phyloP scores from a whole-genome alignment of 2,888 invertebrate genomes.

The Masnerella sp. region DNA sequence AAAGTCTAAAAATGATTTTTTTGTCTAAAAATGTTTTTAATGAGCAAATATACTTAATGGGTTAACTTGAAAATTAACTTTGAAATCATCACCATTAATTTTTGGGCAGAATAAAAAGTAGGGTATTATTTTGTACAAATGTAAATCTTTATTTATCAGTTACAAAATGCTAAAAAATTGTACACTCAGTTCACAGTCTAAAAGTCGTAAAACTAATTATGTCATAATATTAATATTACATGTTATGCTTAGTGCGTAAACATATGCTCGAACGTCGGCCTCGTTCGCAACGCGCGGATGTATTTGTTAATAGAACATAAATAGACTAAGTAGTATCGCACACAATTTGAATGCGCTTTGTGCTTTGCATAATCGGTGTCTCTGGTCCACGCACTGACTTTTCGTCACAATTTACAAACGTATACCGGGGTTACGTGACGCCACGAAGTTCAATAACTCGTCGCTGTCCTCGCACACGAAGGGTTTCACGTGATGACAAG shows the following conservation, averaged over 20 bases:
- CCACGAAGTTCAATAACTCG: conserved; percentile 92
- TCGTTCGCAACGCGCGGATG: conserved; percentile 27
- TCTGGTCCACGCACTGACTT: conserved; percentile 34
- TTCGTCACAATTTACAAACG: conserved; percentile 81
- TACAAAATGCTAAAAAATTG: conserved; percentile 62
- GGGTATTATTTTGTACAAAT: conserved; percentile 43
- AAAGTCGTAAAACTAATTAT: conserved; percentile 59
- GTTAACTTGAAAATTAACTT: no score
- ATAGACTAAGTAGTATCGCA: conserved; percentile 59
- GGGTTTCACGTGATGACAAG: conserved; percentile 92
- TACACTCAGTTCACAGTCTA: conserved; percentile 64
- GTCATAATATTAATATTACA: conserved; percentile 52
- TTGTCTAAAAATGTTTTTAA: no score
- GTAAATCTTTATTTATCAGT: conserved; percentile 58
- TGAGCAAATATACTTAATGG: no score
- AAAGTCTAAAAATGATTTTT: no score
- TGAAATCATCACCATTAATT: no score
- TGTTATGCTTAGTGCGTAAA: conserved; percentile 55
- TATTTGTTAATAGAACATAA: conserved; percentile 60
- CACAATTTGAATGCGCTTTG: conserved; percentile 54
- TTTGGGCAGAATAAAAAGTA: not conserved
- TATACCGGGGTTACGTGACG: conserved; percentile 91
- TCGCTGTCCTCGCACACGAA: conserved; percentile 95
- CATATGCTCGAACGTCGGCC: conserved; percentile 49
- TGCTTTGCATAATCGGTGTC: conserved; percentile 58